Evolutionary conservation across 2,797 vertebrate species (phyloP).

Genomic region (Sitta carolinensis): DNA sequence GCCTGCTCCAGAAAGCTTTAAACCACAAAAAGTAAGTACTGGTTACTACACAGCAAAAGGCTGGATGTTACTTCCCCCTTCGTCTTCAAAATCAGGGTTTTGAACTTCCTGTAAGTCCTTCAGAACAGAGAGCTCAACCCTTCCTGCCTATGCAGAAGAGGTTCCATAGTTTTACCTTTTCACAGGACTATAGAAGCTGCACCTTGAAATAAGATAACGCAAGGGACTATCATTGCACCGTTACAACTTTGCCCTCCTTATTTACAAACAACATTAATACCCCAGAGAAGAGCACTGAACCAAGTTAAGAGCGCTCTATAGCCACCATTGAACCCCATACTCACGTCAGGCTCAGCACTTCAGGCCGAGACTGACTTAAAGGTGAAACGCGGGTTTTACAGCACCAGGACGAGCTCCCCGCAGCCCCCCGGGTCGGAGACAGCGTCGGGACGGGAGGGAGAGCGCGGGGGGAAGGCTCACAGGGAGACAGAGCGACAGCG

Average conservation of each 20-base stretch:
- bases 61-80: background rate
- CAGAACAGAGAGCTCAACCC: background rate
- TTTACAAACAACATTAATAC: rapidly evolving
- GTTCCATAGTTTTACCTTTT: background rate
- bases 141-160: rapidly evolving
- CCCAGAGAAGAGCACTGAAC: rapidly evolving
- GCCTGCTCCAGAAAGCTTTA: background rate
- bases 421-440: rapidly evolving
- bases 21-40: background rate
- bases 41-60: background rate
- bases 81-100: background rate
- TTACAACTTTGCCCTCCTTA: rapidly evolving
- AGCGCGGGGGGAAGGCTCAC: rapidly evolving
- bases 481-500: rapidly evolving
- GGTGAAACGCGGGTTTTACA: rapidly evolving
- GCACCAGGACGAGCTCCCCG: rapidly evolving
- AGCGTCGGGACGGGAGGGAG: background rate
- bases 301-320: rapidly evolving
- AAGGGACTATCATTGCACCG: rapidly evolving
- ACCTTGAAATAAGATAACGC: rapidly evolving
- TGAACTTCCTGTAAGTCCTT: background rate
- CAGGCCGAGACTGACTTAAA: rapidly evolving
- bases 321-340: rapidly evolving
- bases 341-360: rapidly evolving
- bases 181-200: rapidly evolving